Percentiles rank a stretch among this genome's conserved stretches.
Conservation (phyloP, 2,797 vertebrate genomes). For the Pangasius sanitwongsei region DNA sequence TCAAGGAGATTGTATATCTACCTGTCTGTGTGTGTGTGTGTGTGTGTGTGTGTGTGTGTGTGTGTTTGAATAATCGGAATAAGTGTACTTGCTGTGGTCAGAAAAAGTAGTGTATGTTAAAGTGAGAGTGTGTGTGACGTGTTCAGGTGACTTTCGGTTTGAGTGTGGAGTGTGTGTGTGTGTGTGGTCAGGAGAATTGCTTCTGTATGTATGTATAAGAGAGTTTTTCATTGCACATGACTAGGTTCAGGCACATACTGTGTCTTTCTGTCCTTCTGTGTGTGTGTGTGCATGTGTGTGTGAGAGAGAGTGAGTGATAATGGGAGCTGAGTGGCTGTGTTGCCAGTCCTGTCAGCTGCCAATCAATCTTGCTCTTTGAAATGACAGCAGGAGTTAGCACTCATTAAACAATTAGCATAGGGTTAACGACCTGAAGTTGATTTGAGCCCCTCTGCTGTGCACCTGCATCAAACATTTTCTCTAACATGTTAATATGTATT, state of each 20-base stretch:
- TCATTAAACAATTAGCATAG: constrained; percentile 57
- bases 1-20: too few relatives aligned
- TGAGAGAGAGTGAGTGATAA: not conserved
- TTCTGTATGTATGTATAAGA: not conserved
- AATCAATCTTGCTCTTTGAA: constrained; percentile 50
- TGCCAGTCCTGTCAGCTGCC: constrained; percentile 46
- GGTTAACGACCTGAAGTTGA: constrained; percentile 57
- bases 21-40: too few relatives aligned
- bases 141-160: too few relatives aligned
- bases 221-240: not conserved
- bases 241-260: not conserved
- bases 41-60: too few relatives aligned
- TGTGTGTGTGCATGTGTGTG: not conserved
- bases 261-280: not conserved
- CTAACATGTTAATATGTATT: constrained; percentile 28
- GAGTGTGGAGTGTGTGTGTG: not conserved
- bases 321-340: constrained; percentile 29
- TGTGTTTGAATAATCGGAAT: too few relatives aligned
- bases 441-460: constrained; percentile 34
- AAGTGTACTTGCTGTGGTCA: too few relatives aligned
- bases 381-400: constrained; percentile 60
- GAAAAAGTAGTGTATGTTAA: too few relatives aligned
- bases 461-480: constrained; percentile 31
- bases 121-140: too few relatives aligned
- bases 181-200: not conserved